Evolutionary conservation across 2,113 vertebrate genomes (phyloP), one percentile per base, ranked within the genome.

Genomic region (Stomatorhinus ivindoensis): DNA sequence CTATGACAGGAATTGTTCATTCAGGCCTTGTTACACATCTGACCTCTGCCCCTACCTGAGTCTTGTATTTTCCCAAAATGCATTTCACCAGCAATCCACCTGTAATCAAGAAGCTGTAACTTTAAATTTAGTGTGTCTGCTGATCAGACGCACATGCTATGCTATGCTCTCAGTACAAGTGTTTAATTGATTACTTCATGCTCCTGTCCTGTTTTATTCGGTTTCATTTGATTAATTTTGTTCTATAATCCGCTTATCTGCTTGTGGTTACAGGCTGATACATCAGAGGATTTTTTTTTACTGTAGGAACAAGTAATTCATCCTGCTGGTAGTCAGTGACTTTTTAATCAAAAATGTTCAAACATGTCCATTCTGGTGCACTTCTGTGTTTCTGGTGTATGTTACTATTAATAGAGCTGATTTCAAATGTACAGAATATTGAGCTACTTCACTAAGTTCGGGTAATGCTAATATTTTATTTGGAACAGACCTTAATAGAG

Each of bases 261-360:
- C 91, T 51, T 91, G 89, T 89, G 90, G 35, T 47, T 90, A 87
- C 92, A 73, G 89, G 88, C 91, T 88, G 86, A 89, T 86, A 15
- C 89, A 90, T 90, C 73, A 53, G 73, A 61, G 73, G 50, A 83
- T 69, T 84, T 91, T 84, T 89, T 44, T 89, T 84, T 46, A 53
- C 11, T 53, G 27, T 8, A 27, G n/a, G n/a, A 39, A 21, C 84
- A 92, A 87, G 13, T 48, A 39, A 84, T 89, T 11, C 44, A 8
- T 80, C 90, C 88, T 65, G 90, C 24, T 90, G 87, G 86, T 0
- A n/a, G 55, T 87, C 1, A n/a, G 76, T 87, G 47, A 76, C 51
- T 58, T 87, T 65, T 87, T 80, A 39, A 73, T 73, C 44, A 87
- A 86, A 58, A 17, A 82, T 53, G 88, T 76, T 73, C 21, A 80